Percentiles rank a stretch among this genome's conserved stretches.
Evolutionary conservation across 2,113 vertebrate species (phyloP).

Genomic region (Tursiops truncatus): DNA sequence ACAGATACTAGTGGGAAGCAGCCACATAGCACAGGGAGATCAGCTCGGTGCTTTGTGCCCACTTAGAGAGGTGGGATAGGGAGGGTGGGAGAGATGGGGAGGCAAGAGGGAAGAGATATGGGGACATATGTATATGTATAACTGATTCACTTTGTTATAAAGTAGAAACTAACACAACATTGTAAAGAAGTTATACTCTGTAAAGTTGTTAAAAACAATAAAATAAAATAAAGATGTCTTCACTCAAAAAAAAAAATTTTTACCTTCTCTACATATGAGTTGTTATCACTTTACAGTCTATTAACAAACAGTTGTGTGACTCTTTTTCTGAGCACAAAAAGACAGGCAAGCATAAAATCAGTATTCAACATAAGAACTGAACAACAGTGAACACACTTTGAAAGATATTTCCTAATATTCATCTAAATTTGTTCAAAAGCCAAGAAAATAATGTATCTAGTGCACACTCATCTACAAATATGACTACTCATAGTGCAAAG

Average conservation of each 20-base stretch:
- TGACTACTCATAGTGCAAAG: background rate
- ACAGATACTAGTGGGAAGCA: too few species aligned
- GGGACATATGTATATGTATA: too few species aligned
- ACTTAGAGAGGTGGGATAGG: too few species aligned
- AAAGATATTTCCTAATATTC: conserved; percentile 59
- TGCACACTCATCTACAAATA: conserved; percentile 51
- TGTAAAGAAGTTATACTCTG: too few species aligned
- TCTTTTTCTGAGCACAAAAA: background rate
- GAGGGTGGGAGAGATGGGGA: too few species aligned
- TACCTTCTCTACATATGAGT: background rate
- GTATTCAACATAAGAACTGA: conserved; percentile 11
- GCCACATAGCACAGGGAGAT: too few species aligned
- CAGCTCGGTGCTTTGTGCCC: too few species aligned
- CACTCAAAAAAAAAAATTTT: background rate
- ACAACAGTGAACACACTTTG: conserved; percentile 11
- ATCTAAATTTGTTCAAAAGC: conserved; percentile 60
- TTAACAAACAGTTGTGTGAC: background rate
- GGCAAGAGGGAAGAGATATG: too few species aligned
- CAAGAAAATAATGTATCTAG: conserved; percentile 64
- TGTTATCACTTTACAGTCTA: background rate
- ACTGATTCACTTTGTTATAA: too few species aligned
- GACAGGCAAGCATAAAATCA: background rate
- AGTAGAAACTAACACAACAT: too few species aligned
- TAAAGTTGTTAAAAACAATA: too few species aligned
- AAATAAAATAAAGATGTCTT: too few species aligned